Evolutionary conservation across 2,113 vertebrate genomes (phyloP).

Genomic region (Barnardius zonarius): DNA sequence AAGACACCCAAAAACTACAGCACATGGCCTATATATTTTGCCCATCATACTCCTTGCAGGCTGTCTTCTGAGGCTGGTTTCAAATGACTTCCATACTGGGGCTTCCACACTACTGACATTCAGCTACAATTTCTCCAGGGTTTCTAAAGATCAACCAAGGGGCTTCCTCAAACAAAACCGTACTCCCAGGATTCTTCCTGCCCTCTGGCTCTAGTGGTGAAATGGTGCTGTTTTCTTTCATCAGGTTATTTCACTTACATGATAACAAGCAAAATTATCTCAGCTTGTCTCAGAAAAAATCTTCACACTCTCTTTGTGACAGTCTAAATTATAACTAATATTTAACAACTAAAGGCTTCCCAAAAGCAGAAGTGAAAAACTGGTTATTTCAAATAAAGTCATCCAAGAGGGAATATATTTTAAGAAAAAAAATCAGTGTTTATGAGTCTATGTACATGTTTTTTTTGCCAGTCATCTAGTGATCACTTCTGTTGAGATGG

Average conservation of each 20-base stretch:
- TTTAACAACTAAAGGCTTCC: neutral
- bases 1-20: neutral
- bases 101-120: neutral
- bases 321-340: neutral
- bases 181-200: neutral
- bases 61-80: neutral
- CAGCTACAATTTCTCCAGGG: neutral
- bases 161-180: neutral
- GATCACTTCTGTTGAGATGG: neutral
- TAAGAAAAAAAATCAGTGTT: rapidly evolving
- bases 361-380: neutral
- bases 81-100: rapidly evolving
- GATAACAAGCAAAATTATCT: neutral
- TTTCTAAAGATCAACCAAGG: neutral
- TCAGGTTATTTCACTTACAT: neutral
- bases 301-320: neutral
- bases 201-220: neutral
- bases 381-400: neutral
- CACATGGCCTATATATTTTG: neutral
- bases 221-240: neutral
- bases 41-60: neutral
- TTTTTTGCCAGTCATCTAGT: too few relatives aligned
- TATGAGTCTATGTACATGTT: rapidly evolving
- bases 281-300: neutral
- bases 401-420: neutral